These are phyloP conservation scores for Rhynchopsitta pachyrhyncha DNA, from an alignment of 2,113 vertebrate genomes.

Conservation along the genomic window DNA sequence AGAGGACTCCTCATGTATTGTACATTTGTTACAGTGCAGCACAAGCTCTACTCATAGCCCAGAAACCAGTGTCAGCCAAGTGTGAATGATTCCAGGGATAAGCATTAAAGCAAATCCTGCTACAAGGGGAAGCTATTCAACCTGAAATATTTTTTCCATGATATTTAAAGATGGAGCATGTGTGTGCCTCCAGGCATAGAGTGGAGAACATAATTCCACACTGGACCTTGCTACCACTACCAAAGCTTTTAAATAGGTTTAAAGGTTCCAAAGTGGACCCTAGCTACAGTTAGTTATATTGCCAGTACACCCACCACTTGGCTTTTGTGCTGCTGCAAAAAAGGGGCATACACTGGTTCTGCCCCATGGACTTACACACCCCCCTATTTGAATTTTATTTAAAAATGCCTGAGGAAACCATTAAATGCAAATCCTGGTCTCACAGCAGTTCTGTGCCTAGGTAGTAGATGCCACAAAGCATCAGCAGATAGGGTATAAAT, in stretches of 20 bases:
- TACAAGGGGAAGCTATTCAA: background rate
- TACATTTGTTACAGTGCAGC: background rate
- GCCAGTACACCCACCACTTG: background rate
- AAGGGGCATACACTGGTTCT: background rate
- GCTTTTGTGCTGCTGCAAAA: background rate
- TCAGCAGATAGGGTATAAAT: background rate
- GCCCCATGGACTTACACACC: background rate
- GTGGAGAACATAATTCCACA: background rate
- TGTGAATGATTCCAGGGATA: constrained; percentile 16
- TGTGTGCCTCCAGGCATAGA: background rate
- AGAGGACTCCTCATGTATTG: background rate
- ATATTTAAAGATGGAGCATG: background rate
- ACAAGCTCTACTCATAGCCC: background rate
- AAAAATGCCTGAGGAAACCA: background rate
- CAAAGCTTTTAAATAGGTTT: background rate
- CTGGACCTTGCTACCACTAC: background rate
- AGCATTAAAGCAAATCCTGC: constrained; percentile 14
- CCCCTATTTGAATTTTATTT: background rate
- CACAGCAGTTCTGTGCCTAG: background rate
- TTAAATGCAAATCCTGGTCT: background rate
- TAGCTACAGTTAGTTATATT: background rate
- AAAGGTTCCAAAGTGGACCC: background rate
- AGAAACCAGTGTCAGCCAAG: background rate
- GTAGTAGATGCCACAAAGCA: background rate
- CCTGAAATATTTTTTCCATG: background rate